phyloP scores from a whole-genome alignment of 2,113 vertebrate species.

The Ictalurus furcatus region DNA sequence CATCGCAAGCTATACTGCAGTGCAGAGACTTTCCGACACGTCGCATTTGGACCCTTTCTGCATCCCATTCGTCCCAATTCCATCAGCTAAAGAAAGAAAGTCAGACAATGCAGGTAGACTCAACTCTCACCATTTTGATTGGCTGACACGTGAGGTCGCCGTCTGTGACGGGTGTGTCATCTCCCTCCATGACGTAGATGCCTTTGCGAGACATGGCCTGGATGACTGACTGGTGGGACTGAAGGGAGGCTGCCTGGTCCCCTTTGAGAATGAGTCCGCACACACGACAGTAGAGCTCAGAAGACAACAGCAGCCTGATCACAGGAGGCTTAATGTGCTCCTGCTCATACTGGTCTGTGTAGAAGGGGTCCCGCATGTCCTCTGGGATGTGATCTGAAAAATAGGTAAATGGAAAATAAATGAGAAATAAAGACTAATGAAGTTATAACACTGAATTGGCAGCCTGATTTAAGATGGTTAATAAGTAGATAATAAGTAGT shows the following conservation, averaged over 20 bases:
- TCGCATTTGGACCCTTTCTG: not conserved
- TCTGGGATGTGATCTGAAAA: conserved; percentile 90
- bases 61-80: not conserved
- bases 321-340: conserved; percentile 97
- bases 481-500: too few species aligned
- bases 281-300: conserved; percentile 93
- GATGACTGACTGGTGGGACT: conserved; percentile 91
- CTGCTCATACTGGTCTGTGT: conserved; percentile 96
- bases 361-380: conserved; percentile 93
- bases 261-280: conserved; percentile 93
- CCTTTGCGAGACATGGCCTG: conserved; percentile 92
- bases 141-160: conserved; percentile 83
- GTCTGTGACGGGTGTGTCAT: conserved; percentile 87
- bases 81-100: not conserved
- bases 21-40: not conserved
- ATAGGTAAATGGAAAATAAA: conserved; percentile 22
- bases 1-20: not conserved
- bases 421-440: not conserved
- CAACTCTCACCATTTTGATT: conserved; percentile 92
- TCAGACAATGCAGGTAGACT: not conserved
- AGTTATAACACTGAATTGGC: not conserved
- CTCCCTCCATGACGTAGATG: conserved; percentile 95
- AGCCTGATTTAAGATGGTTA: not conserved
- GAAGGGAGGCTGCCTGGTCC: conserved; percentile 87
- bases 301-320: conserved; percentile 87